Evolutionary conservation across 2,888 invertebrate genomes (phyloP).

Genomic region (Eupelmus urozonus): DNA sequence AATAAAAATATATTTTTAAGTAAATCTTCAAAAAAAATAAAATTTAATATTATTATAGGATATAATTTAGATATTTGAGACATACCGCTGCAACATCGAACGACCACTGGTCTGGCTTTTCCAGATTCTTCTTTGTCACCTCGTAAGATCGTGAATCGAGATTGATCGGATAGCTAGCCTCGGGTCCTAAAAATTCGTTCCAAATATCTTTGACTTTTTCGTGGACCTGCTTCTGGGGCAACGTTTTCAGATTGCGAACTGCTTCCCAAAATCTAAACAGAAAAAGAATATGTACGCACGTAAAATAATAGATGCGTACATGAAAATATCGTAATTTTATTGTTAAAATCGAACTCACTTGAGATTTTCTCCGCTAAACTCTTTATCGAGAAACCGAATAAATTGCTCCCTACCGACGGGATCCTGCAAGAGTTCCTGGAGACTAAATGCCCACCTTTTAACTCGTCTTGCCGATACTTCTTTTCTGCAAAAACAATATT

Average conservation of each 20-base stretch:
- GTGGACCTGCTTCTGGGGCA: conserved; percentile 91
- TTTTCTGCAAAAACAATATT: conserved; percentile 82
- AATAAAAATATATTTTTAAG: too few relatives aligned
- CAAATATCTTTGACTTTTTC: conserved; percentile 91
- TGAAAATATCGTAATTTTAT: background rate
- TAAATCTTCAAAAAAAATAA: background rate
- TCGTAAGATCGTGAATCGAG: conserved; percentile 96
- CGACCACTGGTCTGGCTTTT: conserved; percentile 92
- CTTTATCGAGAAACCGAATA: conserved; percentile 96
- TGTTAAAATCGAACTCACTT: conserved; percentile 84
- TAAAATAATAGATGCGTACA: background rate
- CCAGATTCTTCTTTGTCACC: conserved; percentile 88
- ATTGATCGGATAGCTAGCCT: conserved; percentile 97
- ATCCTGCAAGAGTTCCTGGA: conserved; percentile 96
- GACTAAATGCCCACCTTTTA: conserved; percentile 97
- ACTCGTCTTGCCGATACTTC: conserved; percentile 96
- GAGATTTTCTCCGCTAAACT: conserved; percentile 99
- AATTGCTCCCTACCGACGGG: conserved; percentile 98
- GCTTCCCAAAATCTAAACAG: conserved; percentile 93
- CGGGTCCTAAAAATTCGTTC: conserved; percentile 94
- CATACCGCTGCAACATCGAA: conserved; percentile 98
- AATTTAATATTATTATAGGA: too few relatives aligned
- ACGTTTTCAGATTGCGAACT: conserved; percentile 92
- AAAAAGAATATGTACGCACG: background rate
- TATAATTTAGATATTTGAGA: conserved; percentile 59